Evolutionary conservation across 2,888 invertebrate genomes (phyloP).

Genomic region (Drosophila fungiperda): DNA sequence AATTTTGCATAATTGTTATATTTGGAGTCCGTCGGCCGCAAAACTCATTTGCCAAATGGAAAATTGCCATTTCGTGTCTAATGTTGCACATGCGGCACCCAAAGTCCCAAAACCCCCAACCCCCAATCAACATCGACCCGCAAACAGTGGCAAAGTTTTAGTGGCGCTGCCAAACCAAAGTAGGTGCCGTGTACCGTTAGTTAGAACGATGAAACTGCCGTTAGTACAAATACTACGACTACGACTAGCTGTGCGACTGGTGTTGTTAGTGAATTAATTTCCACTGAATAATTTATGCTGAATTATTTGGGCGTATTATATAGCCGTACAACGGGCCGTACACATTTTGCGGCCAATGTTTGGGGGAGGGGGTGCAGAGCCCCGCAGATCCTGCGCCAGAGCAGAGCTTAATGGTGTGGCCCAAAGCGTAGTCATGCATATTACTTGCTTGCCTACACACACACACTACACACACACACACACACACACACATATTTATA

Average conservation of each 20-base stretch:
- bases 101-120: neutral
- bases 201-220: neutral
- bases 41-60: slow-evolving; percentile 84
- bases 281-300: slow-evolving; percentile 80
- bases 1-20: slow-evolving; percentile 83
- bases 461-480: neutral
- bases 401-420: slow-evolving; percentile 37
- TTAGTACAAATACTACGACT: neutral
- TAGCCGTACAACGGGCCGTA: slow-evolving; percentile 39
- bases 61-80: slow-evolving; percentile 83
- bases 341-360: slow-evolving; percentile 46
- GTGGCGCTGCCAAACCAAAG: slow-evolving; percentile 39
- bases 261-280: slow-evolving; percentile 82
- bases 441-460: slow-evolving; percentile 25
- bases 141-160: slow-evolving; percentile 54
- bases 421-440: slow-evolving; percentile 46
- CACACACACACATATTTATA: neutral
- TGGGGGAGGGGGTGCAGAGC: neutral
- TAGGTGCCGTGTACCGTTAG: slow-evolving; percentile 31
- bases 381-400: slow-evolving; percentile 2
- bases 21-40: slow-evolving; percentile 81
- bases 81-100: slow-evolving; percentile 79
- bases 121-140: neutral
- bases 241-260: slow-evolving; percentile 10
- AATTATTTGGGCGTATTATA: slow-evolving; percentile 79